phyloP scores from a whole-genome alignment of 2,797 vertebrate species.

The Orientallactaga sibirica region DNA sequence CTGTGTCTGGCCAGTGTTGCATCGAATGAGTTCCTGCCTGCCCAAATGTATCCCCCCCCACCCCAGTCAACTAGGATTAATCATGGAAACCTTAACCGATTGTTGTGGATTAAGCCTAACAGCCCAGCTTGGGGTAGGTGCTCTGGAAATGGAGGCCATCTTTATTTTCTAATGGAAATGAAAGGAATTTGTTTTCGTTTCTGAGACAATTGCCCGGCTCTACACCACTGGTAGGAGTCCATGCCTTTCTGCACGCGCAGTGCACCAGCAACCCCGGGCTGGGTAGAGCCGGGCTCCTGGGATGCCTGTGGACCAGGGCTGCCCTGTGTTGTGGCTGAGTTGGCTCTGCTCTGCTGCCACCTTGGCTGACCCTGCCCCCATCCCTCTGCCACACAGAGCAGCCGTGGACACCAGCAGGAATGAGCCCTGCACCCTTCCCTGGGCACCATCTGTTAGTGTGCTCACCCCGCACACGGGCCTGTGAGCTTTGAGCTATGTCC shows the following conservation, averaged over 20 bases:
- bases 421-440: background rate
- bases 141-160: background rate
- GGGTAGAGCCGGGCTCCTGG: background rate
- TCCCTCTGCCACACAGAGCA: background rate
- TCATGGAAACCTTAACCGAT: background rate
- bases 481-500: constrained; percentile 16
- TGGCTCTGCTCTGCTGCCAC: background rate
- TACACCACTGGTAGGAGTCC: background rate
- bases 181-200: background rate
- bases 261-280: rapidly evolving
- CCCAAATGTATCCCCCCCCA: background rate
- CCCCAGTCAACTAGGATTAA: background rate
- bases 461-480: background rate
- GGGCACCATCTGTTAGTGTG: constrained; percentile 39
- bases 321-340: background rate
- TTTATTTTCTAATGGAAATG: background rate
- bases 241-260: background rate
- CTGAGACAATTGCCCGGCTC: background rate
- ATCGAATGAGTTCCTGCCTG: rapidly evolving
- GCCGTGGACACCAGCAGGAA: constrained; percentile 61
- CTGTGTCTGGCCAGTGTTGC: rapidly evolving
- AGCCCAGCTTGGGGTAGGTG: background rate
- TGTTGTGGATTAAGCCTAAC: background rate
- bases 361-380: background rate
- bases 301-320: too few relatives aligned